Base-by-base conservation (phyloP, 2,797 vertebrate genomes). In the Monodelphis domestica region DNA sequence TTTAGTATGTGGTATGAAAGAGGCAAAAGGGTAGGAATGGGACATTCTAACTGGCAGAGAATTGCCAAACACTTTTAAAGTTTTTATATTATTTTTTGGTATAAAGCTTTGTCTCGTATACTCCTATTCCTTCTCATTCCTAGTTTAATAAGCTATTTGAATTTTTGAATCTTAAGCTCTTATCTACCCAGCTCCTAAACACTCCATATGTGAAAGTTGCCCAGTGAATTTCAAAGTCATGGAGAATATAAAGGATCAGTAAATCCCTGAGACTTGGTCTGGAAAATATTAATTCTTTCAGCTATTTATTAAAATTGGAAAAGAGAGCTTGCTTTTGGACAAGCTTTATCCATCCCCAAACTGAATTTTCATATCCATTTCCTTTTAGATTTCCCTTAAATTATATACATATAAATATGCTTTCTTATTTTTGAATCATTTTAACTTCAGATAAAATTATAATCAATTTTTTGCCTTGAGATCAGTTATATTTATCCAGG, bases 401-500 rank as follows among this genome's bases (percentile, higher is more conserved):
- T 95, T 54, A 56, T 59, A 94, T 50, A 92, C 9, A 88, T 54
- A 50, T 91, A 53, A 84, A 33, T 93, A 91, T 91, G 52, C 50
- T 97, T 97, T 96, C 95, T 92, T 95, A 59, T 59, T 94, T 97
- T 97, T 97, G 96, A 92, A 87, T 96, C 91, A 87, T 89, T 0
- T 53, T 98, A 95, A 95, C 93, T 89, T n/a, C 92, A 63, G 78
- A 97, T 90, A 96, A 96, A 56, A 94, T 88, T 93, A 96, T 96
- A 92, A 97, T 97, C 95, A 96, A 91, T 96, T 96, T 90, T 97
- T 97, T 96, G 95, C 95, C 92, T 94, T 89, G 53, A 97, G 91
- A 95, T 95, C 91, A 11, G 55, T 94, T 14, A 0, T 97, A 96
- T 98, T 98, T 98, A 95, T 97, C 97, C 97, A 98, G 92, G 33